These are phyloP conservation scores for Chionis minor DNA, from an alignment of 2,113 vertebrate genomes.

Conservation along the genomic window DNA sequence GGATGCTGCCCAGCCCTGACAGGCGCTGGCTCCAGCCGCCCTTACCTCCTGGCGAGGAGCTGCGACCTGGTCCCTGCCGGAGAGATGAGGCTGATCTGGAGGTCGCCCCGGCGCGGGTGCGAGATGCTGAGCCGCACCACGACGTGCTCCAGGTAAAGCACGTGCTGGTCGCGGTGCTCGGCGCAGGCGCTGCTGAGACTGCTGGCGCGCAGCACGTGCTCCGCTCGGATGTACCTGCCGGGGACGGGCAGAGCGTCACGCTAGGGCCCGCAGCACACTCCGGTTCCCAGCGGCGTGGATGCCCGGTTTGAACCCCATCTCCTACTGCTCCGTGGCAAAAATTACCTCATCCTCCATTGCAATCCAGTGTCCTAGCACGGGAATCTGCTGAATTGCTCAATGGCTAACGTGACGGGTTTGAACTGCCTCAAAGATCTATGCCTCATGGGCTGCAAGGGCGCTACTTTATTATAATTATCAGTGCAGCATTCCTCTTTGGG, in stretches of 20 bases:
- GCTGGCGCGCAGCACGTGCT: conserved; percentile 79
- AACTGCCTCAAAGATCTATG: conserved; percentile 1
- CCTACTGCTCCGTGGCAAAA: neutral
- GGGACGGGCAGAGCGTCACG: neutral
- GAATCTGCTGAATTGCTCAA: conserved; percentile 25
- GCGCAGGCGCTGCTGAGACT: conserved; percentile 79
- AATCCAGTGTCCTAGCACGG: neutral
- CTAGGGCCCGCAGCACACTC: neutral
- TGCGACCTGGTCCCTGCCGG: conserved; percentile 87
- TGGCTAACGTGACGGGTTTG: neutral
- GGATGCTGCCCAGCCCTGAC: neutral
- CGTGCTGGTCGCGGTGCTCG: conserved; percentile 76
- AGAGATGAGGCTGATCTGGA: conserved; percentile 88
- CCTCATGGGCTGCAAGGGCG: conserved; percentile 4
- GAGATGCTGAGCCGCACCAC: conserved; percentile 81
- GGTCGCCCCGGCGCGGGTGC: conserved; percentile 87
- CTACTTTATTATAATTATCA: conserved; percentile 33
- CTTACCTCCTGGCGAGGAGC: conserved; percentile 87
- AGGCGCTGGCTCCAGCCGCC: fast-evolving
- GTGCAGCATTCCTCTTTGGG: neutral
- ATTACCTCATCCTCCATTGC: neutral
- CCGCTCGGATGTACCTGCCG: conserved; percentile 82
- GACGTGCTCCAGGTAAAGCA: conserved; percentile 87
- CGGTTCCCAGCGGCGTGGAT: fast-evolving
- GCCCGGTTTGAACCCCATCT: neutral